Base-by-base conservation (phyloP, 2,888 invertebrate species). In the Andrena flavipes region DNA sequence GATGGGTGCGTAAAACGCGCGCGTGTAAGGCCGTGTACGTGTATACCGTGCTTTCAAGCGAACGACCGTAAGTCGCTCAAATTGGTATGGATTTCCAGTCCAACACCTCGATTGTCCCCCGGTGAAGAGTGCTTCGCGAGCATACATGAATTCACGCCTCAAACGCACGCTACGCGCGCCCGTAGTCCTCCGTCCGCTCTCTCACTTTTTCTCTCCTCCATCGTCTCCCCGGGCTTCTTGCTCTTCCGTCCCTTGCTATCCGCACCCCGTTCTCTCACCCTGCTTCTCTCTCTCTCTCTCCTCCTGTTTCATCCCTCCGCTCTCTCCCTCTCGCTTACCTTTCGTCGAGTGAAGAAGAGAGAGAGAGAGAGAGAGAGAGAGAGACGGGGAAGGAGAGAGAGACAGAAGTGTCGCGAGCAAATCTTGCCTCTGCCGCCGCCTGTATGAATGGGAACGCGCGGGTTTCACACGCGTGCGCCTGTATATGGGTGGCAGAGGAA, bases 51-150 rank as follows among this genome's bases (percentile, higher is more conserved):
- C 90, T 91, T 91, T 92, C 91, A 92, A 91, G 89, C 90, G 90
- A 89, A 89, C 89, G 88, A 84, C 88, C 87, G 90, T 91, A 92
- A 92, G 93, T 93, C 92, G 90, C 90, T 92, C 89, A 93, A 93
- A 94, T 94, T 93, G 92, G 92, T 93, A 93, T 93, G 92, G 92
- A 93, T 94, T 94, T 94, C 93, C 94, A 93, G 93, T 93, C 92
- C 93, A 92, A 94, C 94, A 94, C 94, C 94, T 94, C 93, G 92
- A 94, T 94, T 94, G 93, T 93, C 90, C 91, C 87, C 13, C 80
- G 73, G 86, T 93, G 90, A 92, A 93, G 93, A 92, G 93, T 93
- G 87, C 93, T 93, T 91, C 89, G 90, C 90, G 87, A 90, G 89
- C 90, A 92, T 92, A 92, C 92, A 89, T 91, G 91, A 92, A 92